Evolutionary conservation across 2,113 vertebrate genomes (phyloP).

Genomic region (Microcebus murinus): DNA sequence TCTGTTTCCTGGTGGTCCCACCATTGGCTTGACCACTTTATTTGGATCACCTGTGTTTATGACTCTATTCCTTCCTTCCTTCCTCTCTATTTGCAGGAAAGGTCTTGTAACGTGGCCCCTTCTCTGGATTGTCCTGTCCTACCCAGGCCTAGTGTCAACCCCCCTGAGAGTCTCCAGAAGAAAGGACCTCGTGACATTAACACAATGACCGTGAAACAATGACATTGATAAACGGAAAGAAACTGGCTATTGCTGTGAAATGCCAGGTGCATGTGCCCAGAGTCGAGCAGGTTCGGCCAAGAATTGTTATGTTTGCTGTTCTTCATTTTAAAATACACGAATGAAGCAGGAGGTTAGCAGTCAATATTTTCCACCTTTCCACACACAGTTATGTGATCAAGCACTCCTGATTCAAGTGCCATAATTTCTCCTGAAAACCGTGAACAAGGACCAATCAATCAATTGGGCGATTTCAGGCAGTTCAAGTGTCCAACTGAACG

Average conservation of each 20-base stretch:
- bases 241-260: neutral
- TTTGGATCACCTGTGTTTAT: slow-evolving; percentile 60
- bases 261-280: neutral
- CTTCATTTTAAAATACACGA: neutral
- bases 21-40: neutral
- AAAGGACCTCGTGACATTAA: neutral
- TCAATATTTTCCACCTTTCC: neutral
- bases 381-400: neutral
- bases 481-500: neutral
- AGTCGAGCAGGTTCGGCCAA: neutral
- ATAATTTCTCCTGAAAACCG: neutral
- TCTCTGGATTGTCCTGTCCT: neutral
- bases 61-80: slow-evolving; percentile 52
- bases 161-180: neutral
- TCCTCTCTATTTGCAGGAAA: slow-evolving; percentile 49
- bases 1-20: neutral
- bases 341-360: neutral
- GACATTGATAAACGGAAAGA: slow-evolving; percentile 18
- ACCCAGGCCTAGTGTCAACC: neutral
- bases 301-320: neutral
- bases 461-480: neutral
- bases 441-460: neutral
- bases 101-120: slow-evolving; percentile 12
- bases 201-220: neutral
- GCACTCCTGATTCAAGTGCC: neutral